Conservation (phyloP, 2,113 vertebrate species). For the Elgaria multicarinata region DNA sequence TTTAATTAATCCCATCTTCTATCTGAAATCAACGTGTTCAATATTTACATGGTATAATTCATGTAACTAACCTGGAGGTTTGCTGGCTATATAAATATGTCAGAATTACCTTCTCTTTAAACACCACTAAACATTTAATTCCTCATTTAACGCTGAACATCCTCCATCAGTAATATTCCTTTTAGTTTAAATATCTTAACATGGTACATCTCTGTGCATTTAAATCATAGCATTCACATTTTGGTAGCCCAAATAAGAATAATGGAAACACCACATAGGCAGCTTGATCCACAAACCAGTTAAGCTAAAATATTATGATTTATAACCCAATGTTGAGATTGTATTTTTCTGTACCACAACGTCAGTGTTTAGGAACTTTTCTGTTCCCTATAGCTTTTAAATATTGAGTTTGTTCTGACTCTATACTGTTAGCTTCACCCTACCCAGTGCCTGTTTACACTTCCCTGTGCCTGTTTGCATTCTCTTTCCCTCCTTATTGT, state of each 20-base stretch:
- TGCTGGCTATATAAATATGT: background rate
- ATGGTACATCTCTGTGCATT: background rate
- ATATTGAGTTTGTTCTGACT: no score
- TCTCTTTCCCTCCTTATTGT: no score
- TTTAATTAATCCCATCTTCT: background rate
- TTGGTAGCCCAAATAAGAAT: background rate
- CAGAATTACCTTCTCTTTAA: no score
- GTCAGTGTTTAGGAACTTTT: background rate
- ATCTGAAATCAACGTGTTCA: background rate
- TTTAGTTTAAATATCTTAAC: background rate
- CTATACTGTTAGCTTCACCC: no score
- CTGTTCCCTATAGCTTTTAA: no score
- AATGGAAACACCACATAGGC: background rate
- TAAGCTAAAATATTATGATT: background rate
- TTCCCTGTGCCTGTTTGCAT: no score
- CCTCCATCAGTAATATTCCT: background rate
- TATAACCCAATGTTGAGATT: background rate
- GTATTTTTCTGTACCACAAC: background rate
- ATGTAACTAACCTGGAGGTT: background rate
- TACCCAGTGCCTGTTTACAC: no score
- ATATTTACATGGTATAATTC: background rate
- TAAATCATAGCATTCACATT: background rate
- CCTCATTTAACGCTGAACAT: background rate
- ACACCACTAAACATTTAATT: background rate
- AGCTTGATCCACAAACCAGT: background rate